Evolutionary conservation across 2,113 vertebrate species (phyloP).

Genomic region (Aramus guarauna): DNA sequence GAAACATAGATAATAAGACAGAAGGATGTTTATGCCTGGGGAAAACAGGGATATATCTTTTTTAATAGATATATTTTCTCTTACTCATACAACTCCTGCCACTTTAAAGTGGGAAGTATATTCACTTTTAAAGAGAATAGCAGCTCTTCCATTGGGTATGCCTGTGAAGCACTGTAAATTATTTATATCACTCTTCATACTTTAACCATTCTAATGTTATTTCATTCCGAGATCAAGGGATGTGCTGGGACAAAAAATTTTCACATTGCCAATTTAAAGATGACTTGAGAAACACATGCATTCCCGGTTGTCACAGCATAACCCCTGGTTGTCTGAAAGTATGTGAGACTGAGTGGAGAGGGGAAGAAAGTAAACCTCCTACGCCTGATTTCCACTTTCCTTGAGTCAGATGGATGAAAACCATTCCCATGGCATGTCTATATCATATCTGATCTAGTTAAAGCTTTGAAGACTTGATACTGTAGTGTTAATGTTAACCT

Average conservation of each 20-base stretch:
- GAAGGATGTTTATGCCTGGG: not conserved
- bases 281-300: not conserved
- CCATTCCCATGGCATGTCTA: not conserved
- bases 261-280: not conserved
- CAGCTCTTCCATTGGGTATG: not conserved
- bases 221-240: not conserved
- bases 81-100: not conserved
- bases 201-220: not conserved
- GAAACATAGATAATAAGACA: not conserved
- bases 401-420: not conserved
- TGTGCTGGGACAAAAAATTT: not conserved
- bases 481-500: not conserved
- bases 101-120: not conserved
- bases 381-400: not conserved
- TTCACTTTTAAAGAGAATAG: not conserved
- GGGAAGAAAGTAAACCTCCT: not conserved
- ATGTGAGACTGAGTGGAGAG: not conserved
- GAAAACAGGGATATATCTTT: not conserved
- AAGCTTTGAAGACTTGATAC: not conserved
- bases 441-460: not conserved
- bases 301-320: not conserved
- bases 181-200: not conserved
- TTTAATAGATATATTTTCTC: not conserved
- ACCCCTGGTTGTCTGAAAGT: not conserved
- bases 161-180: not conserved